Conservation (phyloP, 2,113 vertebrate genomes). For the Numida meleagris region DNA sequence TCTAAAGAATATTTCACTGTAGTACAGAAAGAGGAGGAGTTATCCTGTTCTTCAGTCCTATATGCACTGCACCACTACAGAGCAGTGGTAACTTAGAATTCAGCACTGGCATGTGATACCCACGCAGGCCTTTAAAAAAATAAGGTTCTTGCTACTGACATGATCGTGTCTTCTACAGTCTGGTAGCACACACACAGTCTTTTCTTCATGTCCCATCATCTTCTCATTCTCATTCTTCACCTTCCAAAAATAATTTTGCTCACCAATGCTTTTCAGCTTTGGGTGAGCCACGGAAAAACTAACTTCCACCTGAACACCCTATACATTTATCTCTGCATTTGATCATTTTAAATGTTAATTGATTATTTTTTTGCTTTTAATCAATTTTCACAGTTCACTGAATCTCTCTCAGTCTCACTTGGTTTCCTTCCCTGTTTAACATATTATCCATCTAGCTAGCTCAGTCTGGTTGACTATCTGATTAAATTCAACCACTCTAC, state of each 20-base stretch:
- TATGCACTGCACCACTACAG: background rate
- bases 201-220: background rate
- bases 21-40: background rate
- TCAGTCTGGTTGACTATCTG: constrained; percentile 29
- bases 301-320: background rate
- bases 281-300: background rate
- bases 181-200: background rate
- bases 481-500: constrained; percentile 20
- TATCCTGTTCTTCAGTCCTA: background rate
- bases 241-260: background rate
- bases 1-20: background rate
- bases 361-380: background rate
- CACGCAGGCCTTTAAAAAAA: background rate
- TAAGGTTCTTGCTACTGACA: background rate
- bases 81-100: background rate
- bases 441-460: background rate
- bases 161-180: background rate
- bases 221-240: background rate
- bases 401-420: background rate
- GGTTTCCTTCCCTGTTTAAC: background rate
- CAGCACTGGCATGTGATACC: background rate
- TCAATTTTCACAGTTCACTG: constrained; percentile 16
- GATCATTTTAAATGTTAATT: background rate
- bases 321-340: background rate
- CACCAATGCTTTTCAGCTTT: background rate